phyloP scores from a whole-genome alignment of 2,113 vertebrate species.

The Anseranas semipalmata region DNA sequence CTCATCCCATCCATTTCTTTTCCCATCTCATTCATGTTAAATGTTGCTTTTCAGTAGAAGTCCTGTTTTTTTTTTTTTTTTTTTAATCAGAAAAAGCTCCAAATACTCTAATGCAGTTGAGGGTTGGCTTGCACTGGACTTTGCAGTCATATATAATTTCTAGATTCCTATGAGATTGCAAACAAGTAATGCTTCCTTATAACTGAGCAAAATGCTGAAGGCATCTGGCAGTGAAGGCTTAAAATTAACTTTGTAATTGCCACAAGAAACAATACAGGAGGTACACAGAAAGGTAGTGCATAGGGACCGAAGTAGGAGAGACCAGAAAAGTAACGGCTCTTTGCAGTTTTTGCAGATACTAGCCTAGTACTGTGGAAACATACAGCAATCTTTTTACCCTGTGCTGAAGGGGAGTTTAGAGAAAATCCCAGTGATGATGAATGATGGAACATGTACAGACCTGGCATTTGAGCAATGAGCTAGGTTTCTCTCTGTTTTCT shows the following conservation, averaged over 20 bases:
- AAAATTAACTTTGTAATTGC: conserved; percentile 32
- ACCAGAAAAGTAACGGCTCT: neutral
- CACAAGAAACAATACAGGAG: neutral
- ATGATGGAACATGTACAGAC: neutral
- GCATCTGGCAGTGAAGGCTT: neutral
- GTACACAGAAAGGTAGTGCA: neutral
- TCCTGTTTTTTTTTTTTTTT: neutral
- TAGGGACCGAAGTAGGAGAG: neutral
- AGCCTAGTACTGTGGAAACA: neutral
- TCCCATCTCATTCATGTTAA: too few relatives aligned
- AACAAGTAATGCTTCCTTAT: neutral
- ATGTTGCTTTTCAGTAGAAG: neutral
- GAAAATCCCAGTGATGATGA: neutral
- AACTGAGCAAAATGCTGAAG: neutral
- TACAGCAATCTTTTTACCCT: neutral
- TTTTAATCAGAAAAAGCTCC: neutral
- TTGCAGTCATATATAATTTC: neutral
- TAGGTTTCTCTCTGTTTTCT: neutral
- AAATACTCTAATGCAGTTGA: neutral
- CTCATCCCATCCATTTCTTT: too few relatives aligned
- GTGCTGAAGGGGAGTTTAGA: neutral
- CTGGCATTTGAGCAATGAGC: neutral
- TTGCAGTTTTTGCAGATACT: neutral
- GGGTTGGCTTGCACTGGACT: neutral
- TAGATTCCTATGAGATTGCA: neutral